Percentiles rank a stretch among this genome's conserved stretches.
These are phyloP conservation scores for Chironomus riparius DNA, from an alignment of 2,888 invertebrate genomes.

Conservation along the genomic window DNA sequence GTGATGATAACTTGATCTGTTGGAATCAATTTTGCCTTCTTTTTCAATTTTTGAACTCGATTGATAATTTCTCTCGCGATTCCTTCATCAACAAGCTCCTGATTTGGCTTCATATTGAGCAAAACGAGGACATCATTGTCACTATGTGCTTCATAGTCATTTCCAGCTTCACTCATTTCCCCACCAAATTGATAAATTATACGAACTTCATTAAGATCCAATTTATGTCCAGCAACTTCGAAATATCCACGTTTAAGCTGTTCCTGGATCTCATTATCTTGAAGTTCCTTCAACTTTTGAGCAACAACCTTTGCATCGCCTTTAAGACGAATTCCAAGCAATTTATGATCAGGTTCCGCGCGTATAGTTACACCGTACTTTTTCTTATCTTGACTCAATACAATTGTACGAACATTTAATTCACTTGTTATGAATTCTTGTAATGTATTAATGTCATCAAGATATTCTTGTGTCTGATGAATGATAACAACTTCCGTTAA, in stretches of 20 bases:
- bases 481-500: conserved; percentile 92
- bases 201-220: conserved; percentile 70
- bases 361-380: conserved; percentile 83
- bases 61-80: conserved; percentile 92
- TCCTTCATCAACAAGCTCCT: conserved; percentile 88
- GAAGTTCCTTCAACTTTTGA: conserved; percentile 67
- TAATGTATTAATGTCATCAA: conserved; percentile 69
- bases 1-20: conserved; percentile 81
- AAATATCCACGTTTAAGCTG: conserved; percentile 62
- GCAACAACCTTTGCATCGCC: conserved; percentile 82
- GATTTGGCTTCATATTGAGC: conserved; percentile 80
- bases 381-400: conserved; percentile 78
- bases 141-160: conserved; percentile 79
- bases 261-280: conserved; percentile 67
- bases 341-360: conserved; percentile 93
- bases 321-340: conserved; percentile 79
- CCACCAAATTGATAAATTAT: conserved; percentile 65
- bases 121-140: conserved; percentile 84
- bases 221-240: conserved; percentile 62
- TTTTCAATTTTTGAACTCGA: conserved; percentile 89
- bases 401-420: conserved; percentile 79
- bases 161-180: conserved; percentile 36
- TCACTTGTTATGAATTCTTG: conserved; percentile 84
- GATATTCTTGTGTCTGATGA: conserved; percentile 68
- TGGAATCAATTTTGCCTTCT: conserved; percentile 87